phyloP scores from a whole-genome alignment of 1,140 invertebrate species.

The Cyclargus thomasi region DNA sequence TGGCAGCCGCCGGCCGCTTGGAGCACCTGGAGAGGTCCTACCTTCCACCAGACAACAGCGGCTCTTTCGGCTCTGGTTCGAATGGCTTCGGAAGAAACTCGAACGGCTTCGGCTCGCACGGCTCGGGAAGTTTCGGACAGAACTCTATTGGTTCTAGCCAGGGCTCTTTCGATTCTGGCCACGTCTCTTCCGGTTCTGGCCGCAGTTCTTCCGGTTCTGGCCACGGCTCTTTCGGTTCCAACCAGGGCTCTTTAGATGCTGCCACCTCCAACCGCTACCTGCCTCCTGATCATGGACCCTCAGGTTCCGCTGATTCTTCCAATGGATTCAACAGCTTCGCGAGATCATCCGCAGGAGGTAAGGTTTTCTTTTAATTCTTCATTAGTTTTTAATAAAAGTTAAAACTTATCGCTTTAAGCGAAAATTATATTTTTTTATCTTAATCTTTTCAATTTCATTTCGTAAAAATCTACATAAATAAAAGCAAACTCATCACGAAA shows the following conservation, averaged over 20 bases:
- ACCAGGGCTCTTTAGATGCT: slow-evolving; percentile 28
- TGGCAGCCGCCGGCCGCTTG: slow-evolving; percentile 48
- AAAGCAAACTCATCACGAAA: not conserved
- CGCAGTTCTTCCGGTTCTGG: slow-evolving; percentile 11
- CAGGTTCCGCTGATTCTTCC: slow-evolving; percentile 28
- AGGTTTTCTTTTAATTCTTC: slow-evolving; percentile 12
- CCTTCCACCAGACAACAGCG: slow-evolving; percentile 45
- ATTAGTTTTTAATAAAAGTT: too few relatives aligned
- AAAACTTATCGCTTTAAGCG: too few relatives aligned
- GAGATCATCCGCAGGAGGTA: slow-evolving; percentile 30
- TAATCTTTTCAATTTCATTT: not conserved
- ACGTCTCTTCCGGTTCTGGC: not conserved
- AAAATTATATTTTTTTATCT: not conserved
- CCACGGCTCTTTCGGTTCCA: slow-evolving; percentile 13
- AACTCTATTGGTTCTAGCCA: slow-evolving; percentile 18
- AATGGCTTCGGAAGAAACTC: slow-evolving; percentile 26
- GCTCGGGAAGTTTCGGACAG: slow-evolving; percentile 14
- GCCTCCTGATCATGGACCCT: slow-evolving; percentile 49
- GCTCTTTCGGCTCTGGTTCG: slow-evolving; percentile 22
- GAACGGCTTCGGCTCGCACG: slow-evolving; percentile 24
- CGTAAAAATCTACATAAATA: not conserved
- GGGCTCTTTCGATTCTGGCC: not conserved
- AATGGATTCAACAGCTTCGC: slow-evolving; percentile 27
- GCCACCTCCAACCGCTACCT: slow-evolving; percentile 58
- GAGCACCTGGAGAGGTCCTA: slow-evolving; percentile 59